Percentiles rank a stretch among this genome's conserved stretches.
Evolutionary conservation across 2,797 vertebrate genomes (phyloP).

Genomic region (Dipus sagitta): DNA sequence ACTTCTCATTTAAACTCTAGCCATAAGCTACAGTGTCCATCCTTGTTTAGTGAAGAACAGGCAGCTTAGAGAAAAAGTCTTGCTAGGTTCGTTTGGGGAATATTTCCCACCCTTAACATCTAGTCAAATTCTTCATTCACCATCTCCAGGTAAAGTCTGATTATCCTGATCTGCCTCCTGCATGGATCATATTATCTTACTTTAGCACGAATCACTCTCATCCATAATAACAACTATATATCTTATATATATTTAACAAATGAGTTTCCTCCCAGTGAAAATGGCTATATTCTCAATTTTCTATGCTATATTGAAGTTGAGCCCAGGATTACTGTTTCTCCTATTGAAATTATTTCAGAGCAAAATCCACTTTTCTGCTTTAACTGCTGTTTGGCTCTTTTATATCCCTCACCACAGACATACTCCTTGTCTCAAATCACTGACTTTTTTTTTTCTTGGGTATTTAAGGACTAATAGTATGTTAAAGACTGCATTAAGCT

Average conservation of each 20-base stretch:
- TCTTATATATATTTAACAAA: neutral
- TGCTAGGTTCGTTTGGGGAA: neutral
- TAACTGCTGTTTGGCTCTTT: neutral
- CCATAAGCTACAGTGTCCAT: neutral
- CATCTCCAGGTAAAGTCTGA: neutral
- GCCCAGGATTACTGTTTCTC: neutral
- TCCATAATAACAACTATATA: neutral
- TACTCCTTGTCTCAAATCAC: neutral
- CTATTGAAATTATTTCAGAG: neutral
- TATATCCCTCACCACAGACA: neutral
- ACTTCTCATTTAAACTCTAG: neutral
- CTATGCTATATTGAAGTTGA: neutral
- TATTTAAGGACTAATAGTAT: neutral
- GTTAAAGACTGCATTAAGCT: neutral
- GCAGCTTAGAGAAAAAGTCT: neutral
- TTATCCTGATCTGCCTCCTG: neutral
- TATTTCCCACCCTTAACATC: neutral
- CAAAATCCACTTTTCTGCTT: neutral
- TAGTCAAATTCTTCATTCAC: neutral
- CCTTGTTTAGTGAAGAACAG: neutral
- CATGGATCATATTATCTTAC: neutral
- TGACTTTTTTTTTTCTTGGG: neutral
- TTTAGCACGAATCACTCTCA: neutral
- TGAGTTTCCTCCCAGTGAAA: accelerated
- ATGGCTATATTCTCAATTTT: neutral